Evolutionary conservation across 1,140 invertebrate genomes (phyloP).

Genomic region (Drosophila kanapiae): DNA sequence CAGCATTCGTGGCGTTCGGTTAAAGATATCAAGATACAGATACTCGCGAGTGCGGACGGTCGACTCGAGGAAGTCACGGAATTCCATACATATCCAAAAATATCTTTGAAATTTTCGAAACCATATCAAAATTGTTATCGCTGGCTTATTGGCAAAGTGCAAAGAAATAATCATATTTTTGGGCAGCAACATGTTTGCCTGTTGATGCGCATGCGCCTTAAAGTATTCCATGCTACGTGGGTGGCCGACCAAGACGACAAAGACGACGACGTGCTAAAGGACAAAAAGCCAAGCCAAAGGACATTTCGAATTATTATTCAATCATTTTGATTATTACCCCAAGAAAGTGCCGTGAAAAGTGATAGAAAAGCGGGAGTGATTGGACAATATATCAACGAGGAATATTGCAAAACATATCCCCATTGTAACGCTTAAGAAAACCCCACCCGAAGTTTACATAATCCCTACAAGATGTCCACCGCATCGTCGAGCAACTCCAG

Average conservation of each 20-base stretch:
- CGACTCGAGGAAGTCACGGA: not conserved
- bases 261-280: constrained; percentile 56
- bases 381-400: constrained; percentile 4
- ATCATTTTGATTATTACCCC: constrained; percentile 31
- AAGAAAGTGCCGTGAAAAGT: constrained; percentile 23
- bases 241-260: constrained; percentile 38
- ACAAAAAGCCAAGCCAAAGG: constrained; percentile 65
- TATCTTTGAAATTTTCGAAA: constrained; percentile 12
- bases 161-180: constrained; percentile 9
- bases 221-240: constrained; percentile 74
- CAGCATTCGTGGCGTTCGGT: constrained; percentile 73
- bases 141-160: not conserved
- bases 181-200: constrained; percentile 69
- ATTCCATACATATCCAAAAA: constrained; percentile 28
- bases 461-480: constrained; percentile 66
- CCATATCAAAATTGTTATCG: constrained; percentile 25
- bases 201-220: constrained; percentile 71
- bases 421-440: constrained; percentile 42
- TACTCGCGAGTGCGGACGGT: constrained; percentile 23
- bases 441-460: constrained; percentile 54
- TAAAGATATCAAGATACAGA: constrained; percentile 58
- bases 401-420: constrained; percentile 63
- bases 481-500: constrained; percentile 68
- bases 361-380: constrained; percentile 1
- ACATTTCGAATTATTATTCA: constrained; percentile 75